Conservation (phyloP, 2,113 vertebrate species). For the Ceyx melanurus region DNA sequence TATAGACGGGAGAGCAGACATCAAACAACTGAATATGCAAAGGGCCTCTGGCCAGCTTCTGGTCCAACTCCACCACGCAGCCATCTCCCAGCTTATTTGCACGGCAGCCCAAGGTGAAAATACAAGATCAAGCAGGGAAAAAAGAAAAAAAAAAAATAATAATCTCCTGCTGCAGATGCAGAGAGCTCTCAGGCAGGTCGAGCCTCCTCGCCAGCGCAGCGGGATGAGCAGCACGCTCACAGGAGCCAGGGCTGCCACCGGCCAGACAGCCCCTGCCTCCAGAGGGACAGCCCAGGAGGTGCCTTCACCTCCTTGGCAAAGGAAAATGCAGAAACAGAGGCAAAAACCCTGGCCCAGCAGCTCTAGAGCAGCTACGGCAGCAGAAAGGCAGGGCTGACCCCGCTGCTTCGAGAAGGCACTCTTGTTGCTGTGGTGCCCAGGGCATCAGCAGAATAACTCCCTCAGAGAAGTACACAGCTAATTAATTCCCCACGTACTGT, state of each 20-base stretch:
- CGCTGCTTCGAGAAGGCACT: not conserved
- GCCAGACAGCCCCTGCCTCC: not conserved
- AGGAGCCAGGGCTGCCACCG: accelerated
- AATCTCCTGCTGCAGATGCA: not conserved
- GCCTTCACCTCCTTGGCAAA: not conserved
- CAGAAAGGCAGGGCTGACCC: slow-evolving; percentile 38
- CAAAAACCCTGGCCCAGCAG: not conserved
- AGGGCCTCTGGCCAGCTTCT: slow-evolving; percentile 27
- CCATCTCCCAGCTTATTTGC: not conserved
- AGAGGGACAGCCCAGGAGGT: not conserved
- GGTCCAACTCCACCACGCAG: not conserved
- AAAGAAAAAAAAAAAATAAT: not conserved
- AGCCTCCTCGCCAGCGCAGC: not conserved
- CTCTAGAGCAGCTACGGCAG: not conserved
- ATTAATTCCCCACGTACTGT: slow-evolving; percentile 31
- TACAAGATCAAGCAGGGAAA: not conserved
- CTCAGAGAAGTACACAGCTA: not conserved
- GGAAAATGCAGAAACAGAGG: not conserved
- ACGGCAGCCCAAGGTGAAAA: slow-evolving; percentile 24
- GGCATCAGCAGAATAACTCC: slow-evolving; percentile 1
- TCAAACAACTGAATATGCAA: slow-evolving; percentile 29
- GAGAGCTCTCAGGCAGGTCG: not conserved
- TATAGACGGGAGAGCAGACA: not conserved
- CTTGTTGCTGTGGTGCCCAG: not conserved
- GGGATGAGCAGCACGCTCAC: accelerated